These are phyloP conservation scores for Urocynchramus pylzowi DNA, from an alignment of 2,113 vertebrate species.

Conservation along the genomic window DNA sequence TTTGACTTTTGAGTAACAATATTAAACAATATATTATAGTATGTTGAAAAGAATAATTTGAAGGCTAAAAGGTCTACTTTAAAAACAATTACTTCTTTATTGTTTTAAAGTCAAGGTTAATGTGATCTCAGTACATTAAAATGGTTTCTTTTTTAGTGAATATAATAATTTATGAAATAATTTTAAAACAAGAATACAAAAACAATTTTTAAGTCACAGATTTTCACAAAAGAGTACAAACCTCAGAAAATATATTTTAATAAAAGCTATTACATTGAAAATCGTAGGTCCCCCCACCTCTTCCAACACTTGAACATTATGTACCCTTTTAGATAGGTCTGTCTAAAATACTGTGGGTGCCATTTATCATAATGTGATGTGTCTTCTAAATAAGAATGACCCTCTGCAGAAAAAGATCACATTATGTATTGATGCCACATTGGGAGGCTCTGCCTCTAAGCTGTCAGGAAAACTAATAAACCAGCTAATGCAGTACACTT, in stretches of 20 bases:
- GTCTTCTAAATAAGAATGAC: constrained; percentile 12
- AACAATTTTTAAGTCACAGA: neutral
- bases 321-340: neutral
- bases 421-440: neutral
- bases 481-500: neutral
- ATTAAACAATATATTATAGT: neutral
- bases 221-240: neutral
- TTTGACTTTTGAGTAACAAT: neutral
- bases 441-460: neutral
- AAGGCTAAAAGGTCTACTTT: neutral
- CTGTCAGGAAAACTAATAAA: constrained; percentile 34
- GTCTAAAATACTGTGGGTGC: neutral
- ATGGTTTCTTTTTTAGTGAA: neutral
- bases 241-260: neutral
- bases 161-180: neutral
- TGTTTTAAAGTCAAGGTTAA: neutral
- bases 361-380: neutral
- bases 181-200: neutral
- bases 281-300: neutral
- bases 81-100: neutral
- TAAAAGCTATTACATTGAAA: neutral
- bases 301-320: neutral
- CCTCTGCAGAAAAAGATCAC: neutral
- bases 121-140: neutral
- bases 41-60: neutral